Percentiles rank a stretch among this genome's conserved stretches.
Conservation (phyloP, 2,888 invertebrate species). For the Drosophila planitibia region DNA sequence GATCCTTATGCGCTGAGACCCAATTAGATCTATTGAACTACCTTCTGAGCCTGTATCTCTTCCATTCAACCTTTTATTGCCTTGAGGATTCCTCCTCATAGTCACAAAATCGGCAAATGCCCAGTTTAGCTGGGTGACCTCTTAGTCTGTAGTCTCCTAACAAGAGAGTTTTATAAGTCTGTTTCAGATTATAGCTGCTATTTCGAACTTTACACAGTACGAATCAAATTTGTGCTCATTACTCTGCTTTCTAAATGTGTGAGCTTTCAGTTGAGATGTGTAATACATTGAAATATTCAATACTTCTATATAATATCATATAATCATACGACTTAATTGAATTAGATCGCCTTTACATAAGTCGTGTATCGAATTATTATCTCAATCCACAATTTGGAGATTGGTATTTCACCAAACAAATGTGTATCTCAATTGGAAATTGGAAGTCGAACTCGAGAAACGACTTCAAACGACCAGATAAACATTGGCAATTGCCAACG, state of each 20-base stretch:
- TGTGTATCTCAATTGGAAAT: conserved; percentile 61
- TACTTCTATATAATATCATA: not conserved
- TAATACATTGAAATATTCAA: not conserved
- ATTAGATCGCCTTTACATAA: conserved; percentile 21
- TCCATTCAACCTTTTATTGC: not conserved
- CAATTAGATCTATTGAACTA: not conserved
- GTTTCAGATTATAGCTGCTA: not conserved
- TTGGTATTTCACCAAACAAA: conserved; percentile 43
- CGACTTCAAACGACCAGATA: conserved; percentile 68
- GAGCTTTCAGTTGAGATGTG: not conserved
- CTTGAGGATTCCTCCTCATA: not conserved
- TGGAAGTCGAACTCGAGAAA: conserved; percentile 65
- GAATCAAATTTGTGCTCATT: not conserved
- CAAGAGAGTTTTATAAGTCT: not conserved
- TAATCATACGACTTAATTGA: not conserved
- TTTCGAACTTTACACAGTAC: not conserved
- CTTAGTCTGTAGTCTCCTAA: not conserved
- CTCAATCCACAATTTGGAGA: conserved; percentile 21
- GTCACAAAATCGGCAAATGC: not conserved
- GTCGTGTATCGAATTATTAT: conserved; percentile 30
- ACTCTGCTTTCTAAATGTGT: not conserved
- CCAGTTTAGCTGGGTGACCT: not conserved
- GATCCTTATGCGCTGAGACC: not conserved
- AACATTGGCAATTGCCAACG: conserved; percentile 63
- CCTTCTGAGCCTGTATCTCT: not conserved